phyloP scores from a whole-genome alignment of 2,888 invertebrate genomes.

The Drosophila fulvimacula region DNA sequence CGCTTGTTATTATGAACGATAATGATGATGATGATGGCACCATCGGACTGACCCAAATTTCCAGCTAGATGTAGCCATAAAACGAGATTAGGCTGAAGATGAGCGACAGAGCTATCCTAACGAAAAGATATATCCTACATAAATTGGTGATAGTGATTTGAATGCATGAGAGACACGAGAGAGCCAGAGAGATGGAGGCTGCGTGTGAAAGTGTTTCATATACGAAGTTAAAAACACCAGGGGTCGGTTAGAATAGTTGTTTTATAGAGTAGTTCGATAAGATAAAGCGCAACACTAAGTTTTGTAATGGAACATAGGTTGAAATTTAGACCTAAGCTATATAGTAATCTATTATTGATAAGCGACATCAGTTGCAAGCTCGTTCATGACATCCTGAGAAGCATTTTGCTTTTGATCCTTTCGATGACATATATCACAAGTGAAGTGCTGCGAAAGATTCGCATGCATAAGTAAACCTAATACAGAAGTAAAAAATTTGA shows the following conservation, averaged over 20 bases:
- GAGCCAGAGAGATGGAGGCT: not conserved
- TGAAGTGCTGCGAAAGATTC: not conserved
- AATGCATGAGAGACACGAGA: not conserved
- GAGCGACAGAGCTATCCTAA: slow-evolving; percentile 22
- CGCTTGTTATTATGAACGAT: slow-evolving; percentile 54
- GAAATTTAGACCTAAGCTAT: not conserved
- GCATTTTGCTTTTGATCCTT: not conserved
- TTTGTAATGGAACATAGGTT: not conserved
- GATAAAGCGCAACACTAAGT: no score
- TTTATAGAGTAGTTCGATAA: not conserved
- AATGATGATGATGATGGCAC: slow-evolving; percentile 49
- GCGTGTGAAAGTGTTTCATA: not conserved
- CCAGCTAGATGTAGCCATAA: slow-evolving; percentile 14
- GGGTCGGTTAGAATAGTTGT: not conserved
- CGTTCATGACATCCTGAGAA: not conserved
- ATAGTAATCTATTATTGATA: not conserved
- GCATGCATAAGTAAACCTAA: not conserved
- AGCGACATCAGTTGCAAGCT: not conserved
- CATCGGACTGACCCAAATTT: slow-evolving; percentile 55
- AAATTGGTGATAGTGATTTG: slow-evolving; percentile 1
- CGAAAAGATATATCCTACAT: slow-evolving; percentile 15
- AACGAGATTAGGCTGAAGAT: slow-evolving; percentile 17
- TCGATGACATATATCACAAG: not conserved
- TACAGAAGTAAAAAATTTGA: not conserved
- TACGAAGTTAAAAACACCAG: not conserved